Evolutionary conservation across 1,140 invertebrate species (phyloP), one percentile per base, ranked within the genome.

Genomic region (Teleogryllus occipitalis): DNA sequence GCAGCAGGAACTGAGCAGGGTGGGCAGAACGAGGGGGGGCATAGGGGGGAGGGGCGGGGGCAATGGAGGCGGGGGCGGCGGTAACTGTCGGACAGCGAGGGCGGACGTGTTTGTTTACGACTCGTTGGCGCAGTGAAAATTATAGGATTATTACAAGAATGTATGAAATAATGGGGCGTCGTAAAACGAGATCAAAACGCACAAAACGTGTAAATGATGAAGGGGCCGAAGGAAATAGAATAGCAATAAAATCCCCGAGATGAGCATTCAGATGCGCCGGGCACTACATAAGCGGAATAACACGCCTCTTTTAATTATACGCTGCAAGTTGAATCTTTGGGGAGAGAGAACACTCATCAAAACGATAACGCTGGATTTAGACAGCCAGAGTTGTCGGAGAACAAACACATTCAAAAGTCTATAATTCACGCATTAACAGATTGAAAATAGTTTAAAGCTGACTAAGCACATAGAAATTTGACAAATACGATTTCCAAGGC

Each of bases 171-270:
- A 65, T 65, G 54, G 54, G 18, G 54, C 18, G 54, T 65, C 54
- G 54, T 65, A 65, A 65, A 65, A 65, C 54, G 54, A 65, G 54
- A 65, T 65, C 54, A 65, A 65, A 65, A 65, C 54, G 54, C 54
- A 65, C 54, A 65, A 65, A 65, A 65, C 54, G 54, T 65, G 54
- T 65, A 65, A 65, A 65, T 65, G 54, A 65, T 65, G 54, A 65
- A 65, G 54, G 54, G 54, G 54, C 54, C 54, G 10, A 10, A 65
- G 54, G 54, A 65, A 65, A 65, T 65, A 65, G 54, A 65, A 65
- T 65, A 65, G 54, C 54, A 65, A 65, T 65, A 65, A 65, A 65
- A 65, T 65, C 10, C 10, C 18, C 54, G 54, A 65, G 54, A 65
- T 65, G 54, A 65, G 54, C 10, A 65, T 2, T 65, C 54, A 10